Percentiles rank a stretch among this genome's conserved stretches.
These are phyloP conservation scores for Ifrita kowaldi DNA, from an alignment of 2,113 vertebrate species.

Conservation along the genomic window DNA sequence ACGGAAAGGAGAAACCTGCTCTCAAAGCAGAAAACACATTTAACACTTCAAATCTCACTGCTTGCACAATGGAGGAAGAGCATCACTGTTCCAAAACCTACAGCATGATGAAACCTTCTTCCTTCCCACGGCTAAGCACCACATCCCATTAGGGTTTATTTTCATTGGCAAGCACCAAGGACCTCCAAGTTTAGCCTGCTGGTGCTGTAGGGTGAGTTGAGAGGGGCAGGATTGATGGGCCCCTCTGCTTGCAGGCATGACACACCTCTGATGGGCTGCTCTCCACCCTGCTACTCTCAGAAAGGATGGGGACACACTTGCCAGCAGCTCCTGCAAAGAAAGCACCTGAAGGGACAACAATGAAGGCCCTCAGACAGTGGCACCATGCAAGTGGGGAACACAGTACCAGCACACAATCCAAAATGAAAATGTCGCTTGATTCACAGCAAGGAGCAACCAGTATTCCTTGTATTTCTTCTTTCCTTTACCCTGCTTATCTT, in stretches of 20 bases:
- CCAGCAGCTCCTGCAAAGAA: background rate
- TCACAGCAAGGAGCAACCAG: background rate
- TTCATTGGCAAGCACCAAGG: background rate
- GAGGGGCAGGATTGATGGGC: background rate
- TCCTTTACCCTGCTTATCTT: background rate
- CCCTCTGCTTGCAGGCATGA: background rate
- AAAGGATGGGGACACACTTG: background rate
- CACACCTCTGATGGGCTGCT: background rate
- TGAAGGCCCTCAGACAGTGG: rapidly evolving
- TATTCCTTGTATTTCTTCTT: too few species aligned
- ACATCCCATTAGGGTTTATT: background rate
- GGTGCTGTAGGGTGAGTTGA: background rate
- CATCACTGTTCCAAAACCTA: background rate
- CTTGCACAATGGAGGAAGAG: background rate
- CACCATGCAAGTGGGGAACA: background rate
- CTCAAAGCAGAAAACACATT: background rate
- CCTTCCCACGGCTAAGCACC: rapidly evolving
- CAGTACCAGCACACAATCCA: background rate
- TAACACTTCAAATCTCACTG: background rate
- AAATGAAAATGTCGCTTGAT: background rate
- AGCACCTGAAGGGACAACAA: background rate
- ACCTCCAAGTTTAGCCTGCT: background rate
- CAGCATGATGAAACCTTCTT: background rate
- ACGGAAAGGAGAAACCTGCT: background rate
- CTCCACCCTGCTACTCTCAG: rapidly evolving